phyloP scores from a whole-genome alignment of 2,888 invertebrate genomes.

The Resseliella maxima region DNA sequence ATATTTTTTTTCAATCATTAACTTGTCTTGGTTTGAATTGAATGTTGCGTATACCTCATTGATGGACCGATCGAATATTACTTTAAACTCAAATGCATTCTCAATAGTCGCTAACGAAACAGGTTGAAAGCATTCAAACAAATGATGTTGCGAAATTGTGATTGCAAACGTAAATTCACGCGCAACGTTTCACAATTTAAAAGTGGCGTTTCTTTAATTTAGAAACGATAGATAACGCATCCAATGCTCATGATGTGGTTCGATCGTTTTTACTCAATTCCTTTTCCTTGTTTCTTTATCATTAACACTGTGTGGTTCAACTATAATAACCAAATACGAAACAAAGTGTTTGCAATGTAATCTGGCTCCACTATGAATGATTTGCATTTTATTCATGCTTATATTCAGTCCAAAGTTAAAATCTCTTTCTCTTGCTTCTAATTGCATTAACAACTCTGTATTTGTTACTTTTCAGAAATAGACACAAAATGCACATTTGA shows the following conservation, averaged over 20 bases:
- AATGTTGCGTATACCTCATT: neutral
- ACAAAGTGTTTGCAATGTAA: conserved; percentile 32
- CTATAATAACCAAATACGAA: conserved; percentile 7
- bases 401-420: neutral
- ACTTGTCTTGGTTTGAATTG: conserved; percentile 8
- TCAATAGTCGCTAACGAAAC: conserved; percentile 39
- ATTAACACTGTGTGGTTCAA: neutral
- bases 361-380: conserved; percentile 30
- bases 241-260: neutral
- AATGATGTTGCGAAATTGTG: conserved; percentile 35
- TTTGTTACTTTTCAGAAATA: neutral
- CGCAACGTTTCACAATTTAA: conserved; percentile 13
- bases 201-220: conserved; percentile 37
- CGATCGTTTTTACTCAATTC: neutral
- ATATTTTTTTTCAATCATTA: conserved; percentile 6
- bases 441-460: conserved; percentile 3
- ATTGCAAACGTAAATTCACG: neutral
- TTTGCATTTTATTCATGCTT: conserved; percentile 6
- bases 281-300: neutral
- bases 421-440: neutral
- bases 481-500: neutral
- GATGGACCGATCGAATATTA: conserved; percentile 26
- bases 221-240: conserved; percentile 50
- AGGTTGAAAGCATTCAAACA: conserved; percentile 20
- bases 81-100: conserved; percentile 26